These are phyloP conservation scores for Cryptocephalus primarius DNA, from an alignment of 2,888 invertebrate species.

Conservation along the genomic window DNA sequence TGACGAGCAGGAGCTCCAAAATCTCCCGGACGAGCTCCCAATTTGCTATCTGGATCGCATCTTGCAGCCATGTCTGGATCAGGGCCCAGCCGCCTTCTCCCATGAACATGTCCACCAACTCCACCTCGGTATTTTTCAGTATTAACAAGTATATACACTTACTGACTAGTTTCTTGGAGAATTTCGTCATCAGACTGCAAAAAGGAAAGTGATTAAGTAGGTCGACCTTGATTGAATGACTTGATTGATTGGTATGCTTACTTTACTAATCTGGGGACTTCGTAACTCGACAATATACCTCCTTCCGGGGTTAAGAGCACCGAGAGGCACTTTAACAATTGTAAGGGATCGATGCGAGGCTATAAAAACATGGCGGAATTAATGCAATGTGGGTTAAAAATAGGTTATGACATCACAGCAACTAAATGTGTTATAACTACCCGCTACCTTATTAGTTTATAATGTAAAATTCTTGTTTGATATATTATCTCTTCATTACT, in stretches of 20 bases:
- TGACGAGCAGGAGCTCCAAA: conserved; percentile 68
- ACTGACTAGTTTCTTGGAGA: conserved; percentile 88
- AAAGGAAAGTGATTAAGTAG: conserved; percentile 4
- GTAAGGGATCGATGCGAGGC: conserved; percentile 88
- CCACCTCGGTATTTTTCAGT: conserved; percentile 73
- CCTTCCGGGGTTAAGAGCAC: conserved; percentile 75
- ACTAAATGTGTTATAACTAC: conserved; percentile 1
- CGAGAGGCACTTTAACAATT: conserved; percentile 78
- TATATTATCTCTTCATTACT: conserved; percentile 5
- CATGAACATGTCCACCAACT: conserved; percentile 80
- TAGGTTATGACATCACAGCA: conserved; percentile 12
- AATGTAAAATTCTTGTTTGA: neutral
- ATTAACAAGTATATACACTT: conserved; percentile 94
- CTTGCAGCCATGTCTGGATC: conserved; percentile 82
- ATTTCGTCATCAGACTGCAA: conserved; percentile 85
- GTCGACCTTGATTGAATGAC: neutral
- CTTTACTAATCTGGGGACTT: conserved; percentile 81
- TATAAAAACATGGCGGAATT: conserved; percentile 38
- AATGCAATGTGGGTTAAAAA: conserved; percentile 1
- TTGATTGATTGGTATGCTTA: conserved; percentile 36
- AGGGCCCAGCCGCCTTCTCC: conserved; percentile 86
- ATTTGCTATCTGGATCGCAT: conserved; percentile 73
- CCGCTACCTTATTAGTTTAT: conserved; percentile 2
- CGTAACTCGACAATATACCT: conserved; percentile 77
- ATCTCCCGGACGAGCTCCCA: conserved; percentile 81